Percentiles rank a stretch among this genome's conserved stretches.
Evolutionary conservation across 2,888 invertebrate species (phyloP).

Genomic region (Polydrusus cervinus): DNA sequence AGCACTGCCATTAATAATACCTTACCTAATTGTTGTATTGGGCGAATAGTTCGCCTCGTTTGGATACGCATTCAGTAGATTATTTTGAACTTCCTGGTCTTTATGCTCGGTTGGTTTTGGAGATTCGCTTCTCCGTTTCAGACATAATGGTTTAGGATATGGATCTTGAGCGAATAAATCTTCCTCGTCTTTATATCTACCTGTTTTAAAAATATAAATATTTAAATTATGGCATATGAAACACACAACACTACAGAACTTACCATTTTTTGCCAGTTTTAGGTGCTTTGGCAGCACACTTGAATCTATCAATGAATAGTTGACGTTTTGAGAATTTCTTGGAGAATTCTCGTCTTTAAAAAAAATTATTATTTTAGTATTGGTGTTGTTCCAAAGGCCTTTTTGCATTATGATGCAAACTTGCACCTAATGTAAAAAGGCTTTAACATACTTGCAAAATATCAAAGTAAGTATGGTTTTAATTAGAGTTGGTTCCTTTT

Average conservation of each 20-base stretch:
- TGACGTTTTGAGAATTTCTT: not conserved
- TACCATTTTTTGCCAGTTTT: constrained; percentile 45
- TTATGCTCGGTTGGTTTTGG: not conserved
- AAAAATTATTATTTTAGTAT: not conserved
- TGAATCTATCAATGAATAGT: not conserved
- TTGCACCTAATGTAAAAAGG: too few relatives aligned
- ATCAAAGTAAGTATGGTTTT: too few relatives aligned
- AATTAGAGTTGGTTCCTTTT: too few relatives aligned
- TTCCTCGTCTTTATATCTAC: constrained; percentile 58
- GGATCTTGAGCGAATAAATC: constrained; percentile 51
- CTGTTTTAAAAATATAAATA: constrained; percentile 33
- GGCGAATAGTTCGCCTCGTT: constrained; percentile 32
- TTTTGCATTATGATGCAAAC: too few relatives aligned
- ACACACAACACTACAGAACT: not conserved
- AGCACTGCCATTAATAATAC: too few relatives aligned
- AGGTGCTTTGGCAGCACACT: constrained; percentile 14
- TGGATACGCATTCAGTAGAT: not conserved
- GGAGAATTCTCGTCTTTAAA: not conserved
- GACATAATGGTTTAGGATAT: not conserved
- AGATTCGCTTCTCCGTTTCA: not conserved
- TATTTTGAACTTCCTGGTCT: not conserved
- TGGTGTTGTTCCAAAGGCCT: too few relatives aligned
- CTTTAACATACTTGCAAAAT: too few relatives aligned
- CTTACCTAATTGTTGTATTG: constrained; percentile 43
- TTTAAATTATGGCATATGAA: not conserved